phyloP scores from a whole-genome alignment of 37 sponge, comb jelly and placozoan species.

The Eunapius fragilis region DNA sequence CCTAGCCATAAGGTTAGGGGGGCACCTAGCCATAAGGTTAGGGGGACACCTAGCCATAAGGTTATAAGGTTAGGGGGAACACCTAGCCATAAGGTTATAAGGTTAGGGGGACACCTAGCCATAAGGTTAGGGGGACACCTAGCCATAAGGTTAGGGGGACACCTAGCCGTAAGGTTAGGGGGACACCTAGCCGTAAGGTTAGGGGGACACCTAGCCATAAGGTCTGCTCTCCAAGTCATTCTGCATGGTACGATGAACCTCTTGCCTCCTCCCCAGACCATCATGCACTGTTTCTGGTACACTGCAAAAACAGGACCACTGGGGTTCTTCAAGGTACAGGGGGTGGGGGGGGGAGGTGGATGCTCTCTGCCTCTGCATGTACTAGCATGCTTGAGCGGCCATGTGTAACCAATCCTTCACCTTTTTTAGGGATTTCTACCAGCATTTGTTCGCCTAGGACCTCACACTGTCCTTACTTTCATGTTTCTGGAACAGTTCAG shows the following conservation, averaged over 20 bases:
- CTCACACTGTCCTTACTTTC: slow-evolving; percentile 90
- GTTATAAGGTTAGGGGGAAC: too few species aligned
- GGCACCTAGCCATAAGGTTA: too few species aligned
- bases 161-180: too few species aligned
- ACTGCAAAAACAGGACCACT: slow-evolving; percentile 83
- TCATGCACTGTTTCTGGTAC: slow-evolving; percentile 50
- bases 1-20: too few species aligned
- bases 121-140: too few species aligned
- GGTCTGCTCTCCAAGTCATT: not conserved
- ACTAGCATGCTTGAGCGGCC: not conserved
- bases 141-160: too few species aligned
- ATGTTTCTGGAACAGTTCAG: slow-evolving; percentile 87
- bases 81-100: too few species aligned
- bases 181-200: too few species aligned
- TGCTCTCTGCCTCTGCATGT: not conserved
- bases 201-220: too few species aligned
- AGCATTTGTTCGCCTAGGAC: slow-evolving; percentile 86
- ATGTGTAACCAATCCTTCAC: not conserved
- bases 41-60: too few species aligned
- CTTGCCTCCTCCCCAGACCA: slow-evolving; percentile 10
- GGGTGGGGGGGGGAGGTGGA: not conserved
- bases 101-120: too few species aligned
- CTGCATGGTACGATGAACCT: not conserved
- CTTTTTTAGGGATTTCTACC: slow-evolving; percentile 81
- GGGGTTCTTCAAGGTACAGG: slow-evolving; percentile 85